These are phyloP conservation scores for Horisme vitalbata DNA, from an alignment of 2,888 invertebrate species.

Conservation along the genomic window DNA sequence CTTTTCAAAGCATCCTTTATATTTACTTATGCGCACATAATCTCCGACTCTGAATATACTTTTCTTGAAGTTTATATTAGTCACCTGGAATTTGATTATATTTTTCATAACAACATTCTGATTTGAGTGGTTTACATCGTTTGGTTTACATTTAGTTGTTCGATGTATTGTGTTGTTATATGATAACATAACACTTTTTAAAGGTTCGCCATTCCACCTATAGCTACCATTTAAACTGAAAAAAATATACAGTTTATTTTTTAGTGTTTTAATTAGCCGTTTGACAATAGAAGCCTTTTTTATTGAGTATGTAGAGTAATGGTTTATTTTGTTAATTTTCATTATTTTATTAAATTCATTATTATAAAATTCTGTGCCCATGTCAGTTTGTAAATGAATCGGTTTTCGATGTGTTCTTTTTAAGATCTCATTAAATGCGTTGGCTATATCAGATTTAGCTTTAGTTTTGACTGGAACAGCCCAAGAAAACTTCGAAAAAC, in stretches of 20 bases:
- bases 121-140: not conserved
- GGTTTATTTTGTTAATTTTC: conserved; percentile 36
- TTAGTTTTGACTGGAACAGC: no score
- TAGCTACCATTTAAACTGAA: conserved; percentile 13
- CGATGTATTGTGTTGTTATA: conserved; percentile 1
- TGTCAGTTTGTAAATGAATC: no score
- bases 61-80: no score
- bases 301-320: conserved; percentile 24
- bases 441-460: no score
- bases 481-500: conserved; percentile 16
- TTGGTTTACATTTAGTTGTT: not conserved
- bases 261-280: conserved; percentile 5
- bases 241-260: conserved; percentile 3
- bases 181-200: not conserved
- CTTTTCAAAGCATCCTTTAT: not conserved
- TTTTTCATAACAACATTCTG: not conserved
- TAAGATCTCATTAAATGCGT: no score
- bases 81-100: not conserved
- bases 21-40: conserved; percentile 3
- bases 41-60: not conserved
- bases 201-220: conserved; percentile 4
- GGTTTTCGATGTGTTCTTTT: no score
- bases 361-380: conserved; percentile 35
- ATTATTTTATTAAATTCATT: no score
- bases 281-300: no score